Percentiles rank a stretch among this genome's conserved stretches.
phyloP scores from a whole-genome alignment of 2,113 vertebrate species.

The Leptosomus discolor region DNA sequence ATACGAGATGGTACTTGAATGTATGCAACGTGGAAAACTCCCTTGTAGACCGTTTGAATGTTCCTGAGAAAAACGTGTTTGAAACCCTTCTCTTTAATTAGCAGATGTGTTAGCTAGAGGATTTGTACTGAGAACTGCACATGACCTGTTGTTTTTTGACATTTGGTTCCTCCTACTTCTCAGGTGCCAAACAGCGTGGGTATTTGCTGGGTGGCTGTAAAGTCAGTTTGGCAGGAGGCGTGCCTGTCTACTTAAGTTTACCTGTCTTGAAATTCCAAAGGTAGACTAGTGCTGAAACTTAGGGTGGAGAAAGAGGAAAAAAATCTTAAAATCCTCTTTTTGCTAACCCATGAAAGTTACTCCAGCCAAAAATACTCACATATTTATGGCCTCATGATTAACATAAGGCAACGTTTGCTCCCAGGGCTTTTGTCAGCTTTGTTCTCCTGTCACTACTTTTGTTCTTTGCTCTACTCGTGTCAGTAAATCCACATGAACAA shows the following conservation, averaged over 20 bases:
- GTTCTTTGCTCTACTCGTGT: not conserved
- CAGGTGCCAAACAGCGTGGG: not conserved
- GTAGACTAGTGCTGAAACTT: not conserved
- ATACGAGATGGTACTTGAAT: not conserved
- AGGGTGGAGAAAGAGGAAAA: not conserved
- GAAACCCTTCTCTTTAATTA: not conserved
- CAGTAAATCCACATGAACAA: constrained; percentile 4
- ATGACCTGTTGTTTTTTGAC: not conserved
- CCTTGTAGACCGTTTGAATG: not conserved
- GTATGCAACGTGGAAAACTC: not conserved
- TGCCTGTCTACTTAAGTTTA: not conserved
- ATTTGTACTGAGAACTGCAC: not conserved
- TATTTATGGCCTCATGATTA: not conserved
- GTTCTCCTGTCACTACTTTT: not conserved
- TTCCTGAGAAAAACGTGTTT: not conserved
- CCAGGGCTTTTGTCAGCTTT: not conserved
- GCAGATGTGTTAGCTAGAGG: not conserved
- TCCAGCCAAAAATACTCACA: not conserved
- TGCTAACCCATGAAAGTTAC: not conserved
- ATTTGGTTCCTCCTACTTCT: not conserved
- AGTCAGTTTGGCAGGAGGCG: not conserved
- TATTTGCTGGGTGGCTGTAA: not conserved
- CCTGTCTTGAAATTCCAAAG: not conserved
- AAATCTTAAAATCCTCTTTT: not conserved
- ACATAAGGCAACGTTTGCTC: not conserved